Conservation (phyloP, 2,113 vertebrate genomes). For the Chloropsis cyanopogon region DNA sequence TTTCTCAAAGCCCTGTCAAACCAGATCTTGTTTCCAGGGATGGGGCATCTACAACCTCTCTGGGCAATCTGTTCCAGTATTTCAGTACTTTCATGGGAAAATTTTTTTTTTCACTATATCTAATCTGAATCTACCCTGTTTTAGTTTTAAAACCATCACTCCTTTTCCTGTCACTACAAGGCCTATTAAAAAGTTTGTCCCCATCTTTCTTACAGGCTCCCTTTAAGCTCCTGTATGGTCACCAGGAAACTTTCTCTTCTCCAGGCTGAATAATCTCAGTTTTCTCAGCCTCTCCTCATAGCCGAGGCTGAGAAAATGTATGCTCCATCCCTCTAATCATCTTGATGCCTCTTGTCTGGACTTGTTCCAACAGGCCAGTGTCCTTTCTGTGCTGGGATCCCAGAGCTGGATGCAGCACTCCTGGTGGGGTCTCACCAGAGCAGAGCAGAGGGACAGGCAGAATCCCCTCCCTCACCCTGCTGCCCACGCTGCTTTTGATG, state of each 20-base stretch:
- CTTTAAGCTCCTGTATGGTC: background rate
- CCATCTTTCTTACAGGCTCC: background rate
- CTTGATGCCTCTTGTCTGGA: background rate
- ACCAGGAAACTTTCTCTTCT: background rate
- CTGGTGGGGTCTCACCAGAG: background rate
- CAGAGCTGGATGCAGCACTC: background rate
- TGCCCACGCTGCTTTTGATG: accelerated
- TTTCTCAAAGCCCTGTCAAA: background rate
- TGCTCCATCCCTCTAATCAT: background rate
- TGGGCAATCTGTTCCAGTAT: background rate
- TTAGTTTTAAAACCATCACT: background rate
- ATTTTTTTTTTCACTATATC: accelerated
- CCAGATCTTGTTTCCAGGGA: background rate
- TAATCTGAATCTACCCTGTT: background rate
- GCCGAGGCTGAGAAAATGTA: background rate
- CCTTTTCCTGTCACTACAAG: background rate
- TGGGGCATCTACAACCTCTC: background rate
- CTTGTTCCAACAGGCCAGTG: accelerated
- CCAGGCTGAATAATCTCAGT: background rate
- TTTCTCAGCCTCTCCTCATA: background rate
- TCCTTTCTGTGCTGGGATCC: background rate
- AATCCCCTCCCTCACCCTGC: background rate
- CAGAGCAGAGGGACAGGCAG: background rate
- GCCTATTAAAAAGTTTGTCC: background rate
- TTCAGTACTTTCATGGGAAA: background rate